Base-by-base conservation (phyloP, 2,888 invertebrate genomes). In the Rhogogaster chlorosoma region DNA sequence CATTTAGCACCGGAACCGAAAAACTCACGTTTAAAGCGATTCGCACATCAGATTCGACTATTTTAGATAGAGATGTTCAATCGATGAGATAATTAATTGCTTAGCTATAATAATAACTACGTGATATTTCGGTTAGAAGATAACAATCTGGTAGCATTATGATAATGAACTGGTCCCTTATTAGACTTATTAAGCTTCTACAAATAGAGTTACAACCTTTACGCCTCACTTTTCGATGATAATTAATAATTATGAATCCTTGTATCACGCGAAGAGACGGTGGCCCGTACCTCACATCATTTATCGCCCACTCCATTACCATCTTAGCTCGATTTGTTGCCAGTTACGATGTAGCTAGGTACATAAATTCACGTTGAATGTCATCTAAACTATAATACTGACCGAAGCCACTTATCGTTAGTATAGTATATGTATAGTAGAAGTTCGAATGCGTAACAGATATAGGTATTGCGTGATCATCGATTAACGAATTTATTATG, bases 341-440 rank as follows among this genome's bases (percentile, higher is more conserved):
- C 26, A 9, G 61, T 61, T 26, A 61, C 61, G 61, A 61, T 61
- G 26, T 61, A 61, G 26, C 22, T 61, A 61, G 61, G 26, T 70
- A 70, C 70, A 70, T 70, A 70, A 70, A 70, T 70, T 70, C 36
- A 0, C 36, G 36, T 70, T 36, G n/a, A 29, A 70, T 70, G 70
- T 70, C 70, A 70, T 70, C 70, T 36, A 36, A 70, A 70, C 70
- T 70, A 70, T 70, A 70, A 70, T 70, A 18, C 70, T 36, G 70
- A 70, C 32, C 36, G 29, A 36, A 70, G 70, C 32, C 70, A 18
- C 26, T 15, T 29, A 32, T 64, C 15, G 67, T 70, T 70, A 36
- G 32, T 36, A 22, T 53, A n/a, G n/a, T n/a, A n/a, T n/a, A n/a
- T n/a, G n/a, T n/a, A 61, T 26, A 61, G 61, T 45, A 45, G 12